Evolutionary conservation across 2,888 invertebrate species (phyloP), one percentile per base, ranked within the genome.

Genomic region (Galerucella calmariensis): DNA sequence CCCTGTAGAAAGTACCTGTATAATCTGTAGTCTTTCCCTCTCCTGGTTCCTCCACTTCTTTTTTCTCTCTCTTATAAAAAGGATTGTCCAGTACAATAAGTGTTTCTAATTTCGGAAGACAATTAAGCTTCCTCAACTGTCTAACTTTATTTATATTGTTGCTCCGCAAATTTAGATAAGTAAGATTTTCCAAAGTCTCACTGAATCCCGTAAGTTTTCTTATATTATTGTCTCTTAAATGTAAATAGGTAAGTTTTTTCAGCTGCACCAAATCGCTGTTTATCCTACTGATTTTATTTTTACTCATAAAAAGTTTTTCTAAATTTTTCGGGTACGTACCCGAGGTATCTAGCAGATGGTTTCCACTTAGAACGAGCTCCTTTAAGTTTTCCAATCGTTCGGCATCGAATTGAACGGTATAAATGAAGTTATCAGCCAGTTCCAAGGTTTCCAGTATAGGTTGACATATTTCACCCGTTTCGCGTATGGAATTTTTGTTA

Each of bases 141-240:
- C 85, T 88, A 72, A 91, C 80, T 53, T 89, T 88, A 3, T 81
- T 80, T 24, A 92, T 88, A 77, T 88, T 88, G 77, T 91, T 91
- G 75, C 88, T 88, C 1, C 92, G 84, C 44, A 92, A 79, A 83
- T 92, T 92, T 0, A 92, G 62, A 74, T 92, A 92, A 48, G 84
- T 85, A 20, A 92, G 84, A 74, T 89, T 90, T 6, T 74, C 85
- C 53, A 89, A 82, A 0, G 77, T 80, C 12, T 84, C 81, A 11
- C 86, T 82, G 77, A 92, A 91, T 0, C 91, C 91, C 46, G 90
- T 86, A 12, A 92, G 82, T 59, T 87, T 85, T 66, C 85, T 88
- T 74, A 92, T 88, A 12, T 89, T 90, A 86, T 96, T 96, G 62
- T 90, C 89, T 0, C 95, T 90, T 51, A 95, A 85, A 82, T 96